Percentiles rank a stretch among this genome's conserved stretches.
These are phyloP conservation scores for Petaurus breviceps DNA, from an alignment of 2,113 vertebrate species.

Conservation along the genomic window DNA sequence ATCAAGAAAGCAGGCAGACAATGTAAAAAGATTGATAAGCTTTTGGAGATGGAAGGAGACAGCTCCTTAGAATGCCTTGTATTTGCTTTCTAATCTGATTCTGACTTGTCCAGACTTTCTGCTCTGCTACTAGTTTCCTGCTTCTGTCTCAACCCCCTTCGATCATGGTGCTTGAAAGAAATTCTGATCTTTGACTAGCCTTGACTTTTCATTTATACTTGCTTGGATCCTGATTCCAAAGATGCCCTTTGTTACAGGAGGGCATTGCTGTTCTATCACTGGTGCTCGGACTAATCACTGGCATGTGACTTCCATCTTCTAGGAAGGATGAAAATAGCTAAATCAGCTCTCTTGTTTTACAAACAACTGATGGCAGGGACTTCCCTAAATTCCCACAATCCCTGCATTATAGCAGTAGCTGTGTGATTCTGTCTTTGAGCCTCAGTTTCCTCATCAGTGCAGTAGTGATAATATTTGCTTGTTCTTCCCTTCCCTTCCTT, in stretches of 20 bases:
- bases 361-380: neutral
- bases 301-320: neutral
- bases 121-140: neutral
- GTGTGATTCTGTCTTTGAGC: neutral
- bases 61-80: neutral
- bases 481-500: no score
- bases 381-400: neutral
- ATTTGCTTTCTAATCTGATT: neutral
- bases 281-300: neutral
- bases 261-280: neutral
- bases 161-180: neutral
- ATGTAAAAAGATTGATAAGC: no score
- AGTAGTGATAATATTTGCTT: neutral
- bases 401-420: neutral
- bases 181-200: neutral
- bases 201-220: neutral
- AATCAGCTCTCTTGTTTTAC: neutral
- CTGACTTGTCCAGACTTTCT: neutral
- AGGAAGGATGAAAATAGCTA: neutral
- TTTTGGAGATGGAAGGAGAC: neutral
- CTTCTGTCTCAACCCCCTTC: neutral
- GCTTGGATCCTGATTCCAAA: neutral
- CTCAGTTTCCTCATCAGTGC: neutral
- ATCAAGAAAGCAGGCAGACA: neutral
- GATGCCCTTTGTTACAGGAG: neutral